Conservation (phyloP, 2,888 invertebrate genomes). For the Drosophila emarginata region DNA sequence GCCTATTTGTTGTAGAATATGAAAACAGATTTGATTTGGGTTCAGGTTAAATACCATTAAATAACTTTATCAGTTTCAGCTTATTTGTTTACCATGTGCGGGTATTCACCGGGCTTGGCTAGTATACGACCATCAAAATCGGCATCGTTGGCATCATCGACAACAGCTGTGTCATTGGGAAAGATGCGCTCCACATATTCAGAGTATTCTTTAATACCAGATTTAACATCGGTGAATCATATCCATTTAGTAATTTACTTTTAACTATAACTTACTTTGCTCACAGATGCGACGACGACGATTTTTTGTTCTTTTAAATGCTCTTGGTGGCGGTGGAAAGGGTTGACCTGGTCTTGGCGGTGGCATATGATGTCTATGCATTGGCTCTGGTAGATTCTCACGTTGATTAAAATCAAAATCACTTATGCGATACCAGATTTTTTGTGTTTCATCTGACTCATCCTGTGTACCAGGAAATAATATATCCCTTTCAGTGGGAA, state of each 20-base stretch:
- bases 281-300: constrained; percentile 64
- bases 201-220: constrained; percentile 69
- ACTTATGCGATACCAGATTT: constrained; percentile 40
- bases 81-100: constrained; percentile 78
- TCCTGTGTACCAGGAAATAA: constrained; percentile 37
- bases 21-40: constrained; percentile 22
- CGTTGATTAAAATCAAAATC: constrained; percentile 25
- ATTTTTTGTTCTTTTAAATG: constrained; percentile 32
- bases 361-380: constrained; percentile 12
- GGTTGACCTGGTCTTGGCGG: constrained; percentile 52
- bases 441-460: background rate
- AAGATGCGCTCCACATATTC: constrained; percentile 79
- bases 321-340: constrained; percentile 56
- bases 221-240: constrained; percentile 3
- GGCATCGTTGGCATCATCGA: constrained; percentile 67
- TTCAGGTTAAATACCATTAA: constrained; percentile 14
- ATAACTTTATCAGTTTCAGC: constrained; percentile 13
- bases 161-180: constrained; percentile 68
- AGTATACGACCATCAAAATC: constrained; percentile 79
- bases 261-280: constrained; percentile 57
- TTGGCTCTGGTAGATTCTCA: constrained; percentile 39
- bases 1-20: constrained; percentile 48
- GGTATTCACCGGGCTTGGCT: constrained; percentile 80
- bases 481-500: constrained; percentile 56
- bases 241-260: background rate